Evolutionary conservation across 2,113 vertebrate species (phyloP).

Genomic region (Tenebrosternarchus preto): DNA sequence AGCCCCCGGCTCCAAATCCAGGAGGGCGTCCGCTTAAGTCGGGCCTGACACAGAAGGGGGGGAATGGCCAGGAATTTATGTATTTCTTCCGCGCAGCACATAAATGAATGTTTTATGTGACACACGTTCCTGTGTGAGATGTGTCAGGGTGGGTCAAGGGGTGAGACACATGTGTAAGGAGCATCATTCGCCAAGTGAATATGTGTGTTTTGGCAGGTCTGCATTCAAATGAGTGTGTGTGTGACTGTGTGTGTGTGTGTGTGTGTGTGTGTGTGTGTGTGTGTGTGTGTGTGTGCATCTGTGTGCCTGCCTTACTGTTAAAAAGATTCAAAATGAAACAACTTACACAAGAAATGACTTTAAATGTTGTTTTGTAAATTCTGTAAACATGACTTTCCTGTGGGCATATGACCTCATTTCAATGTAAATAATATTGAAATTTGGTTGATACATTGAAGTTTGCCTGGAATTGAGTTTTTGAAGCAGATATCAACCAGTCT

Average conservation of each 20-base stretch:
- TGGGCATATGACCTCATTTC: too few relatives aligned
- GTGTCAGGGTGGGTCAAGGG: conserved; percentile 27
- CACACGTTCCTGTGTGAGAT: background rate
- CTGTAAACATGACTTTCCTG: too few relatives aligned
- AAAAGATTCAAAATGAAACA: background rate
- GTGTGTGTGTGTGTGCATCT: background rate
- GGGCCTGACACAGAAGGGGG: background rate
- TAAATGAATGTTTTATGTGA: conserved; percentile 28
- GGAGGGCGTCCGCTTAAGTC: conserved; percentile 1
- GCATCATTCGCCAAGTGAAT: conserved; percentile 11
- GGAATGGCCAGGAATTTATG: conserved; percentile 25
- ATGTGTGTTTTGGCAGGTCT: conserved; percentile 15
- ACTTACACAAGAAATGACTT: background rate
- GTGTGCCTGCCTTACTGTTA: background rate
- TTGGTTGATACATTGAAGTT: too few relatives aligned
- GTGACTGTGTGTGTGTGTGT: background rate
- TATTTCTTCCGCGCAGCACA: background rate
- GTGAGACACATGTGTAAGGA: background rate
- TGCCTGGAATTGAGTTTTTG: too few relatives aligned
- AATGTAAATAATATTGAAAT: too few relatives aligned
- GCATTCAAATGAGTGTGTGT: conserved; percentile 17
- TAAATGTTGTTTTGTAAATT: background rate
- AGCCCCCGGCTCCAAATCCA: background rate
- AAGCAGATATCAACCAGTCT: too few relatives aligned
- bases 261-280: background rate